Conservation (phyloP, 2,113 vertebrate species). For the Pollimyrus isidori region DNA sequence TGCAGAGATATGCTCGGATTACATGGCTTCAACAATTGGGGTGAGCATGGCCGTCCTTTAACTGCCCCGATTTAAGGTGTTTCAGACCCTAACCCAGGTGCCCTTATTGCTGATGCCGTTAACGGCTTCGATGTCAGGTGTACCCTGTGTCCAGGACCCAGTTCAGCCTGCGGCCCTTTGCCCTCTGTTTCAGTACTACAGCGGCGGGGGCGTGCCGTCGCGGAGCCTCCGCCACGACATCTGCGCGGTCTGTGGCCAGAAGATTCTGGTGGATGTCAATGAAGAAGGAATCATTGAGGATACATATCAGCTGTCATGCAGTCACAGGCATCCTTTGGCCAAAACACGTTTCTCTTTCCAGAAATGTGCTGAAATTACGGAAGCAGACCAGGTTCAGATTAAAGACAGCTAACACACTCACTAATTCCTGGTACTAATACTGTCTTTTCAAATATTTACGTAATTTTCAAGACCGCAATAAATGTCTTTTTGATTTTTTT, state of each 20-base stretch:
- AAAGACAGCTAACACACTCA: background rate
- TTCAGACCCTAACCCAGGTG: background rate
- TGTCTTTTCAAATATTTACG: background rate
- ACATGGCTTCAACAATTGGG: conserved; percentile 58
- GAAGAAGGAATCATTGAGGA: conserved; percentile 67
- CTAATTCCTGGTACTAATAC: background rate
- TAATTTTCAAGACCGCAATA: background rate
- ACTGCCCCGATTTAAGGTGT: background rate
- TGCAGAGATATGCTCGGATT: conserved; percentile 64
- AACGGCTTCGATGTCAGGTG: background rate
- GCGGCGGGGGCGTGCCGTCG: conserved; percentile 52
- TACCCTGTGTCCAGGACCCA: background rate
- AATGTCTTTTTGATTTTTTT: background rate
- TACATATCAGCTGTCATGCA: conserved; percentile 71
- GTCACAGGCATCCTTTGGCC: conserved; percentile 60
- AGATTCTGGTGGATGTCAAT: conserved; percentile 60
- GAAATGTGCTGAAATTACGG: background rate
- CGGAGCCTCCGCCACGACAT: conserved; percentile 52
- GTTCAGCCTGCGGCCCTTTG: background rate
- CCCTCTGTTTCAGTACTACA: conserved; percentile 57
- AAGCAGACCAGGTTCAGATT: background rate
- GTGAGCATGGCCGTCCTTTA: conserved; percentile 21
- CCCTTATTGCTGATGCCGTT: background rate
- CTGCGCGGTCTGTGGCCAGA: conserved; percentile 58
- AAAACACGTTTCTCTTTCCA: background rate